A percentile compares a stretch with the other conserved stretches of the same genome.
Conservation (phyloP, 2,888 invertebrate genomes). For the Catocala nupta region DNA sequence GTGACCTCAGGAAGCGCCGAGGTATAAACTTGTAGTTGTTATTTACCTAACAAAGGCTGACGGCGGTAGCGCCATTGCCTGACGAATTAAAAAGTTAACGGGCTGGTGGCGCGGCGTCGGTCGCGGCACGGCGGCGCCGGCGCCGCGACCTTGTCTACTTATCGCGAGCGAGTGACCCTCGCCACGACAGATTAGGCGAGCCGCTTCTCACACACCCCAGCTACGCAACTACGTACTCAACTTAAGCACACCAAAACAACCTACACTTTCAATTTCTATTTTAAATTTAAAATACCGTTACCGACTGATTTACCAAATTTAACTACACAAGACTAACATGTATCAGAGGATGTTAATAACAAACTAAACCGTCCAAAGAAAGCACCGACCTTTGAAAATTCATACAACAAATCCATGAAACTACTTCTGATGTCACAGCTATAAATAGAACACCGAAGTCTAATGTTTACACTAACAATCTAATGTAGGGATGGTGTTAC, state of each 20-base stretch:
- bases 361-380: constrained; percentile 47
- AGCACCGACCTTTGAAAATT: constrained; percentile 65
- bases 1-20: constrained; percentile 52
- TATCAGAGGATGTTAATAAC: constrained; percentile 14
- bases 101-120: constrained; percentile 72
- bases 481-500: constrained; percentile 66
- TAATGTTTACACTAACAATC: constrained; percentile 79
- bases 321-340: background rate
- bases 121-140: constrained; percentile 80
- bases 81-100: constrained; percentile 84
- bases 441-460: constrained; percentile 73
- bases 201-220: constrained; percentile 60
- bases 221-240: constrained; percentile 36
- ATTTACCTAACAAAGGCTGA: constrained; percentile 69
- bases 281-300: background rate
- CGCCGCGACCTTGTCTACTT: constrained; percentile 85
- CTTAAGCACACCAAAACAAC: constrained; percentile 20
- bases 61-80: constrained; percentile 71
- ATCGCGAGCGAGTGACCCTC: constrained; percentile 83
- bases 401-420: constrained; percentile 67
- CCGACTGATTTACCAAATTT: background rate
- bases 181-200: constrained; percentile 74
- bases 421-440: constrained; percentile 77
- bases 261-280: background rate
- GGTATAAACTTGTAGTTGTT: constrained; percentile 51